phyloP scores from a whole-genome alignment of 1,140 invertebrate species.

The Hesperophylax magnus region DNA sequence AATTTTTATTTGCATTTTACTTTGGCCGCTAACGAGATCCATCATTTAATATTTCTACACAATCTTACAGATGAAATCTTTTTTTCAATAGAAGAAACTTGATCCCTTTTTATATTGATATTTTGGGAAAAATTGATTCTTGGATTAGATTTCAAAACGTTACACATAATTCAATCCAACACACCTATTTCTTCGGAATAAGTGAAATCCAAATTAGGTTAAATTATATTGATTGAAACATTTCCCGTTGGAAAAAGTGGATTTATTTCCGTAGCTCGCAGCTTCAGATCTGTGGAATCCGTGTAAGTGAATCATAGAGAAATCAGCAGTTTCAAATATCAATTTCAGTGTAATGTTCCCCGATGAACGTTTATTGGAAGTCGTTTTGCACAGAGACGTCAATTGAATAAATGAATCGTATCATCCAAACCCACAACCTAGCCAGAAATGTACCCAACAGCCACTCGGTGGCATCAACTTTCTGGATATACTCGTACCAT shows the following conservation, averaged over 20 bases:
- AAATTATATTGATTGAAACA: not conserved
- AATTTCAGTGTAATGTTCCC: conserved; percentile 27
- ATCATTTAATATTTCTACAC: not conserved
- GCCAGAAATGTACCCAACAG: not conserved
- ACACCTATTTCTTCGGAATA: too few relatives aligned
- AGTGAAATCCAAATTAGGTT: not conserved
- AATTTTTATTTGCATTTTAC: not conserved
- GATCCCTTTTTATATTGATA: too few relatives aligned
- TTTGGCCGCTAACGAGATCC: not conserved
- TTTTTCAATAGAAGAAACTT: too few relatives aligned
- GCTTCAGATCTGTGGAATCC: too few relatives aligned
- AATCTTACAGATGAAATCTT: too few relatives aligned
- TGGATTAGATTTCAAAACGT: too few relatives aligned
- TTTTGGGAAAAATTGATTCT: too few relatives aligned
- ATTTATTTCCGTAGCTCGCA: too few relatives aligned
- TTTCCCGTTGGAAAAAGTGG: not conserved
- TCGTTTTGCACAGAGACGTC: conserved; percentile 8
- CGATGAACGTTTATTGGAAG: conserved; percentile 31
- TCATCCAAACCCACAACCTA: not conserved
- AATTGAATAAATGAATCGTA: conserved; percentile 37
- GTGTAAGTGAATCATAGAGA: conserved; percentile 16
- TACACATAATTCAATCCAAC: too few relatives aligned
- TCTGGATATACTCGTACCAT: not conserved
- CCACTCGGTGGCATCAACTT: not conserved
- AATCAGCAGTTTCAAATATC: conserved; percentile 40